Evolutionary conservation across 2,888 invertebrate genomes (phyloP).

Genomic region (Eupeodes latifasciatus): DNA sequence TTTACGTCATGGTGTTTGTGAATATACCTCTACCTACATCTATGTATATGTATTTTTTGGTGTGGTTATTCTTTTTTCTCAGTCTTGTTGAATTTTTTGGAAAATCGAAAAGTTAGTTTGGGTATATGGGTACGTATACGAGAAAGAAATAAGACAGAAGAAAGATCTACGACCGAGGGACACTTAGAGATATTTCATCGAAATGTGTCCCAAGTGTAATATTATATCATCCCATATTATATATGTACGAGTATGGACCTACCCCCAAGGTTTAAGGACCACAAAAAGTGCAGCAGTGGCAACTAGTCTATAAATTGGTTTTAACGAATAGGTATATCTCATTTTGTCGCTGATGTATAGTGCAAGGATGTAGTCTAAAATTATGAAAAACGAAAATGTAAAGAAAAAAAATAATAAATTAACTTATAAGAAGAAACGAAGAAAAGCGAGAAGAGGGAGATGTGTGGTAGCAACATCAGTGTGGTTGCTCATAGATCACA

Average conservation of each 20-base stretch:
- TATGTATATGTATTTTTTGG: conserved; percentile 7
- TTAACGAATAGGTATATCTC: conserved; percentile 65
- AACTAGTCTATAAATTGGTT: conserved; percentile 70
- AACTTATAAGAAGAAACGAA: conserved; percentile 59
- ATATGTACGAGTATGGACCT: too few species aligned
- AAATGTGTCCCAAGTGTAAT: conserved; percentile 85
- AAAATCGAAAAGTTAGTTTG: conserved; percentile 48
- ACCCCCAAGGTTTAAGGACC: conserved; percentile 32
- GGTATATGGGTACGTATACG: conserved; percentile 17
- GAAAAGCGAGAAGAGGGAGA: conserved; percentile 36
- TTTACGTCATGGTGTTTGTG: conserved; percentile 35
- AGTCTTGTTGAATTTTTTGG: conserved; percentile 34
- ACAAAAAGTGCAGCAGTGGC: conserved; percentile 42
- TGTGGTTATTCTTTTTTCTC: background rate
- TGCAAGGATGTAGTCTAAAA: background rate
- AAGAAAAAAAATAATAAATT: conserved; percentile 43
- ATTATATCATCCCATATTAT: conserved; percentile 77
- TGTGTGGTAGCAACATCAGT: conserved; percentile 1
- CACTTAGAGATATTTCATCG: conserved; percentile 84
- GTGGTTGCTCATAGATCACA: conserved; percentile 62
- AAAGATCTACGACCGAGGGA: conserved; percentile 78
- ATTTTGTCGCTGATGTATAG: conserved; percentile 48
- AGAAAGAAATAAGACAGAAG: conserved; percentile 59
- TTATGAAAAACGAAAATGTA: too few species aligned
- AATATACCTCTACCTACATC: background rate